phyloP scores from a whole-genome alignment of 2,797 vertebrate genomes.

The Anguilla pacifica region DNA sequence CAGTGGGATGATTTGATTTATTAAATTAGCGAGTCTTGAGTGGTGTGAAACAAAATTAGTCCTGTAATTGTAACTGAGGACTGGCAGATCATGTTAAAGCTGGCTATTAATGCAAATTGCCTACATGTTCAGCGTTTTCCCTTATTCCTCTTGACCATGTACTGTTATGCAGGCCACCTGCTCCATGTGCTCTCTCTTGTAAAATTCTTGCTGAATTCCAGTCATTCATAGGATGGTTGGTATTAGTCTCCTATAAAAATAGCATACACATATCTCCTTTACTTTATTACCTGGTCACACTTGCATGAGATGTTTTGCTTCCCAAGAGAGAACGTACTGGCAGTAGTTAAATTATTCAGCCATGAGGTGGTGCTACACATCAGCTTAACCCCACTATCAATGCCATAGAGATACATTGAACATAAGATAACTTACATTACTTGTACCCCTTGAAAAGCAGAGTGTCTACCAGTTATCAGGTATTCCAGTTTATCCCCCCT shows the following conservation, averaged over 20 bases:
- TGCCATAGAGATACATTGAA: not conserved
- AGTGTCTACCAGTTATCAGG: not conserved
- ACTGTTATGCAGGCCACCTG: not conserved
- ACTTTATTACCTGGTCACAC: not conserved
- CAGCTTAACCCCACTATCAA: constrained; percentile 14
- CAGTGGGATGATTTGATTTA: constrained; percentile 23
- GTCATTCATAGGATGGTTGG: not conserved
- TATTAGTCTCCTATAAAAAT: not conserved
- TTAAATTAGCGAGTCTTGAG: constrained; percentile 23
- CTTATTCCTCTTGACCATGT: not conserved
- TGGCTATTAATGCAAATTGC: not conserved
- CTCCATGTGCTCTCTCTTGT: not conserved
- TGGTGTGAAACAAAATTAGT: not conserved
- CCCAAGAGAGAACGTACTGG: not conserved
- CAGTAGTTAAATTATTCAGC: constrained; percentile 34
- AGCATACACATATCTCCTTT: constrained; percentile 17
- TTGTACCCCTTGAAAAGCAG: not conserved
- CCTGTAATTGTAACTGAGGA: not conserved
- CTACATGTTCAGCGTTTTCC: not conserved
- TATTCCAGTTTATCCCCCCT: not conserved
- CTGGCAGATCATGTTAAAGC: not conserved
- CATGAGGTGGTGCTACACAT: constrained; percentile 43
- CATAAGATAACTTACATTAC: not conserved
- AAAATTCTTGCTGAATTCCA: not conserved
- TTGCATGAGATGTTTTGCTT: not conserved